Evolutionary conservation across 1,140 invertebrate species (phyloP).

Genomic region (Samia ricini): DNA sequence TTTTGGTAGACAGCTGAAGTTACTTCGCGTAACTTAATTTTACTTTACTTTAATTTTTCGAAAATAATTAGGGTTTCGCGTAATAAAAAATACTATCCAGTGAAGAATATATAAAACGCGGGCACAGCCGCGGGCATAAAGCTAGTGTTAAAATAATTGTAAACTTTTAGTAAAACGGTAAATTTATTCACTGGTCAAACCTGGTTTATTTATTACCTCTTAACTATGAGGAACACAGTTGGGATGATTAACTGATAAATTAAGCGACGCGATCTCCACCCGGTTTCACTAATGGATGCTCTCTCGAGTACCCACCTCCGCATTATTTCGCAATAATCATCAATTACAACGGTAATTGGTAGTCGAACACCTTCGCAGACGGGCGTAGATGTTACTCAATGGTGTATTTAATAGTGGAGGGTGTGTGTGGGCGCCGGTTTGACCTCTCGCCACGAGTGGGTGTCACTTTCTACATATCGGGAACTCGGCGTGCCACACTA

Average conservation of each 20-base stretch:
- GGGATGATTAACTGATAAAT: background rate
- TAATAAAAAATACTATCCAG: no score
- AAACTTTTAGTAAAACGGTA: background rate
- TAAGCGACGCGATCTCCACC: background rate
- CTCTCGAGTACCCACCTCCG: conserved; percentile 20
- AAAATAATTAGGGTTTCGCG: no score
- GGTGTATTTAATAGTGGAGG: conserved; percentile 25
- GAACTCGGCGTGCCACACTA: conserved; percentile 17
- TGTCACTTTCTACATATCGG: conserved; percentile 42
- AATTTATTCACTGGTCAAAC: background rate
- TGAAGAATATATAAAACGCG: no score
- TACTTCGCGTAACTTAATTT: no score
- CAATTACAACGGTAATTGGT: conserved; percentile 39
- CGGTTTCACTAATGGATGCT: background rate
- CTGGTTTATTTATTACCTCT: background rate
- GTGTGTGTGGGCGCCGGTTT: conserved; percentile 38
- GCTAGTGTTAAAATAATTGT: no score
- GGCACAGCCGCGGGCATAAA: no score
- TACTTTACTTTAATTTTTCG: no score
- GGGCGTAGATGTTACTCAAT: conserved; percentile 30
- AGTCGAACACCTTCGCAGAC: conserved; percentile 27
- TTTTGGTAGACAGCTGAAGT: no score
- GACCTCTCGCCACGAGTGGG: conserved; percentile 61
- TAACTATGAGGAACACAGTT: background rate
- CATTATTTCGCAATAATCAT: conserved; percentile 41